Evolutionary conservation across 2,888 invertebrate genomes (phyloP).

Genomic region (Dolichomitus sp.): DNA sequence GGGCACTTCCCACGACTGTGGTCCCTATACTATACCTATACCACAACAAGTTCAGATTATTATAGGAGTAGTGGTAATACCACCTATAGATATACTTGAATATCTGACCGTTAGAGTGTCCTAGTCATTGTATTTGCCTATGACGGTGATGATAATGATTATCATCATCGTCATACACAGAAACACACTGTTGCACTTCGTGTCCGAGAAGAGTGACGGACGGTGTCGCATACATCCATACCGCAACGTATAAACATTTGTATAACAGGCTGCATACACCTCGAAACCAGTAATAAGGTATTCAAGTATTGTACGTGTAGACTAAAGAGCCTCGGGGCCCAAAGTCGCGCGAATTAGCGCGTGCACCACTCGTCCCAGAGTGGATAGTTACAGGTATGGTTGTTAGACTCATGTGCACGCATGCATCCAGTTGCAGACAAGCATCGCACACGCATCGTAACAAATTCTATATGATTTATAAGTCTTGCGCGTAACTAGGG

Average conservation of each 20-base stretch:
- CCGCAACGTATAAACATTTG: slow-evolving; percentile 43
- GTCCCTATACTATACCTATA: slow-evolving; percentile 40
- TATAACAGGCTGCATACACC: slow-evolving; percentile 47
- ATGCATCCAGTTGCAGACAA: slow-evolving; percentile 52
- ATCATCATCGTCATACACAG: slow-evolving; percentile 31
- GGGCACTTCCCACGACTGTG: slow-evolving; percentile 78
- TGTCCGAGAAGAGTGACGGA: slow-evolving; percentile 9
- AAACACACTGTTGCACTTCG: slow-evolving; percentile 11
- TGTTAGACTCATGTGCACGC: slow-evolving; percentile 43
- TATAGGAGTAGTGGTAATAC: slow-evolving; percentile 27
- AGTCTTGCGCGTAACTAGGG: slow-evolving; percentile 74
- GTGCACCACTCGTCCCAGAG: slow-evolving; percentile 66
- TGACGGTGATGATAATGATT: slow-evolving; percentile 41
- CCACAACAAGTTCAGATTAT: slow-evolving; percentile 47
- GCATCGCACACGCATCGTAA: slow-evolving; percentile 56
- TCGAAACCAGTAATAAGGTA: slow-evolving; percentile 37
- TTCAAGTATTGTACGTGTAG: slow-evolving; percentile 32
- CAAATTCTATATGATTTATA: slow-evolving; percentile 79
- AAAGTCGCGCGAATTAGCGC: slow-evolving; percentile 77
- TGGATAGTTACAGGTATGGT: slow-evolving; percentile 48
- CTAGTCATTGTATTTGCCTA: slow-evolving; percentile 44
- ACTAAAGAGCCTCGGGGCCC: slow-evolving; percentile 54
- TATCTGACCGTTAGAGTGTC: slow-evolving; percentile 41
- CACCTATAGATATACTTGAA: slow-evolving; percentile 37
- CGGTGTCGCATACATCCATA: slow-evolving; percentile 19